Evolutionary conservation across 2,888 invertebrate species (phyloP), one percentile per base, ranked within the genome.

Genomic region (Laspeyria flexula): DNA sequence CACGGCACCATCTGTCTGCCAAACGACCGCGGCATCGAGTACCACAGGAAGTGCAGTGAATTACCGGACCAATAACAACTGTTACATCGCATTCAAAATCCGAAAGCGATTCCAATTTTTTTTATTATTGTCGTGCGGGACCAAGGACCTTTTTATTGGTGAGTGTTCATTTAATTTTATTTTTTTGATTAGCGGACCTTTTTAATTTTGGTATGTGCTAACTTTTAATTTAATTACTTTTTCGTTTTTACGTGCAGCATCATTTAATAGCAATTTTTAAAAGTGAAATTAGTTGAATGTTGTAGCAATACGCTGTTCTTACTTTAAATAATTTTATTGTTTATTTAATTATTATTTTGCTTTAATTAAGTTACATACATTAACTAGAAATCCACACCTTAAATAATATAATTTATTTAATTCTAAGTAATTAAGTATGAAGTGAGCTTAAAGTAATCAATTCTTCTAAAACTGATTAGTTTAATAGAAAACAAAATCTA

Each of bases 11-110:
- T 79, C 77, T 76, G 75, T 57, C 62, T 21, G 21, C 31, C 35
- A 18, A 16, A 27, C 12, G 18, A 18, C 13, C 37, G 48, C 10
- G 15, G 40, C 38, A 48, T 45, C 68, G 74, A 60, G 75, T 79
- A 79, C 75, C 67, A 70, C 71, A 81, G 86, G 86, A 87, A 89
- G 89, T 89, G 89, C 83, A 87, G 90, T 88, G 90, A 81, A 75
- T 77, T 77, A 79, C 65, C 71, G 71, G 65, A 74, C 65, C 67
- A 69, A 77, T 68, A 65, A 55, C 60, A 55, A 67, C 71, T 73
- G 67, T 69, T 71, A 56, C 67, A 65, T 65, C 43, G 46, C 53
- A 62, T 74, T 77, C 60, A 57, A 79, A 76, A 74, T 79, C 73
- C 64, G 75, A 80, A 78, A 77, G 76, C 76, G 61, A 70, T 52